These are phyloP conservation scores for Arizona elegans DNA, from an alignment of 2,113 vertebrate species.

Conservation along the genomic window DNA sequence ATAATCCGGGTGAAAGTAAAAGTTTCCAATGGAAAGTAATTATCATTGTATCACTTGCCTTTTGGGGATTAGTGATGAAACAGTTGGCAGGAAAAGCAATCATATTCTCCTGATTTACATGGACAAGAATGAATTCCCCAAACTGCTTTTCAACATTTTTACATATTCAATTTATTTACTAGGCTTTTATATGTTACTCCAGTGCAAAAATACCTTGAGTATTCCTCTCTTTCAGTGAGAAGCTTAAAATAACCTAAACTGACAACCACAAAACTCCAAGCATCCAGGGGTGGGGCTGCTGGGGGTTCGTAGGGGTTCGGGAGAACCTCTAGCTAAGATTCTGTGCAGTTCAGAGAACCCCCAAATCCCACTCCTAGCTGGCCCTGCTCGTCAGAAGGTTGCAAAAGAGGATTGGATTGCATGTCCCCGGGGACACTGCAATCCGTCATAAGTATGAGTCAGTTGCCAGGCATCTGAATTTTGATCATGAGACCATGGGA, in stretches of 20 bases:
- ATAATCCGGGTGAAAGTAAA: not conserved
- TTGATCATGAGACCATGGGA: no score
- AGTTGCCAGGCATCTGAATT: no score
- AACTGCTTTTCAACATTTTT: not conserved
- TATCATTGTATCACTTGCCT: not conserved
- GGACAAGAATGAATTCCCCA: not conserved
- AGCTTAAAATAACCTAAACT: not conserved
- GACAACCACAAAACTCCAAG: not conserved
- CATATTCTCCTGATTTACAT: not conserved
- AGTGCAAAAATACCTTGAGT: not conserved
- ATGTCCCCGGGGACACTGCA: no score
- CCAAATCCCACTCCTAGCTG: no score
- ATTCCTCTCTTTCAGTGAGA: not conserved
- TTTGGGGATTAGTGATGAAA: not conserved
- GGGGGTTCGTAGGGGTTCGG: no score
- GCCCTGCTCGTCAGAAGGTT: no score
- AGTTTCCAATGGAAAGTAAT: not conserved
- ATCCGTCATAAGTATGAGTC: no score
- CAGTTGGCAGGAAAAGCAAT: not conserved
- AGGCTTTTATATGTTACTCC: not conserved
- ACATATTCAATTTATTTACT: not conserved
- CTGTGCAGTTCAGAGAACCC: no score
- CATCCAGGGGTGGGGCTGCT: not conserved
- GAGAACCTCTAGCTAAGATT: no score
- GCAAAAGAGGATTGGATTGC: no score